These are phyloP conservation scores for Hyppa rectilinea DNA, from an alignment of 2,888 invertebrate genomes.

Conservation along the genomic window DNA sequence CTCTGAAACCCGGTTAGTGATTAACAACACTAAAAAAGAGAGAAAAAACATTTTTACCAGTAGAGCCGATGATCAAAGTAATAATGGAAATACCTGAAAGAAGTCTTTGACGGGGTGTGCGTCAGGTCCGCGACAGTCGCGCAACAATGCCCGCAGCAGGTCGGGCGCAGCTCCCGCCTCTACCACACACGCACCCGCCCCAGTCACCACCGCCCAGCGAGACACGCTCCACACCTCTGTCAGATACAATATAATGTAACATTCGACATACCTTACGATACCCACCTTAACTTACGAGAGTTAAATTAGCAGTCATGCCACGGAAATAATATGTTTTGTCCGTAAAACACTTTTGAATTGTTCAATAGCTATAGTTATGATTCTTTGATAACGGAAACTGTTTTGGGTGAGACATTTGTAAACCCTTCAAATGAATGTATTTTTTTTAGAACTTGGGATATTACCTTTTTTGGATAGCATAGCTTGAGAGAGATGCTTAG, in stretches of 20 bases:
- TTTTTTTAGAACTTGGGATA: not conserved
- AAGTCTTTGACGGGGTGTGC: slow-evolving; percentile 96
- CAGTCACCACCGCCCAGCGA: slow-evolving; percentile 95
- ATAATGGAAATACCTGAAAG: slow-evolving; percentile 91
- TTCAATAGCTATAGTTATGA: not conserved
- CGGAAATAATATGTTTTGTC: no score
- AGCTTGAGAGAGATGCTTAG: slow-evolving; percentile 79
- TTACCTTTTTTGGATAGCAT: slow-evolving; percentile 82
- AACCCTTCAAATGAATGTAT: not conserved
- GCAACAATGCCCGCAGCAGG: slow-evolving; percentile 94
- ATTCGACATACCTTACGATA: no score
- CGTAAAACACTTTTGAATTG: no score
- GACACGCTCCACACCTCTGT: slow-evolving; percentile 84
- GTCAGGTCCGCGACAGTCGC: slow-evolving; percentile 96
- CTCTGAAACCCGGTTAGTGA: no score
- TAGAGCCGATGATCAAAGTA: not conserved
- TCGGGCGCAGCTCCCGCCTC: slow-evolving; percentile 97
- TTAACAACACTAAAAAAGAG: no score
- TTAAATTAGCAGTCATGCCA: no score
- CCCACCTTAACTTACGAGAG: no score
- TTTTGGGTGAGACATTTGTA: not conserved
- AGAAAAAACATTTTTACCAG: no score
- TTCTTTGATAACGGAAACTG: not conserved
- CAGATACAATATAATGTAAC: not conserved
- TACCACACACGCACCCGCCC: slow-evolving; percentile 96